phyloP scores from a whole-genome alignment of 1,140 invertebrate genomes.

The Leptinotarsa defecta region DNA sequence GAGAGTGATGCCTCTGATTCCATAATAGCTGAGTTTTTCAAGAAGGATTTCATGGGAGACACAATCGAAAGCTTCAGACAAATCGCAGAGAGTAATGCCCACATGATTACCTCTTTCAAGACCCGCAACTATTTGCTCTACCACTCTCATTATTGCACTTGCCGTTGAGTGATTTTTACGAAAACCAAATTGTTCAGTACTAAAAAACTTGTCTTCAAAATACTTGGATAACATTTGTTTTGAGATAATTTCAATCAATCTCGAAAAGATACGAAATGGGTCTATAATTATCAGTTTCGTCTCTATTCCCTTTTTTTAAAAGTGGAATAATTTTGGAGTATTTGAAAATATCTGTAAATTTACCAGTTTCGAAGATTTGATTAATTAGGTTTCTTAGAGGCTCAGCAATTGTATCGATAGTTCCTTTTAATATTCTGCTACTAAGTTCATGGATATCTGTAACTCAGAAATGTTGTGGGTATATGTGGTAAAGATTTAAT shows the following conservation, averaged over 20 bases:
- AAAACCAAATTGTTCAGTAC: neutral
- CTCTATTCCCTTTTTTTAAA: neutral
- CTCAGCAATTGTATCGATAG: neutral
- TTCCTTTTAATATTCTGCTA: neutral
- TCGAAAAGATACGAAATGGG: neutral
- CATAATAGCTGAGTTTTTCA: too few species aligned
- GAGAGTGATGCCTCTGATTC: too few species aligned
- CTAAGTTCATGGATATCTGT: neutral
- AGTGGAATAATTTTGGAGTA: neutral
- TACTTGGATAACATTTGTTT: neutral
- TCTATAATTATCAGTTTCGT: neutral
- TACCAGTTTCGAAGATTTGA: neutral
- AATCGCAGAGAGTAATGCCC: too few species aligned
- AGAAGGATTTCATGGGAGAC: too few species aligned
- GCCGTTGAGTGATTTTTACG: neutral
- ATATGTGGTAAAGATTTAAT: constrained; percentile 3
- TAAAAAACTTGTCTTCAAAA: neutral
- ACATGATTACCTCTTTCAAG: too few species aligned
- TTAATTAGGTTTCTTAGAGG: neutral
- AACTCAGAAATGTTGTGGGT: neutral
- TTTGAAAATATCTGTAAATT: neutral
- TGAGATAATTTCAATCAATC: neutral
- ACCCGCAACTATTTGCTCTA: too few species aligned
- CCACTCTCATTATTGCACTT: too few species aligned
- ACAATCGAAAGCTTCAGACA: too few species aligned